Percentiles rank a stretch among this genome's conserved stretches.
Conservation (phyloP, 1,140 invertebrate species). For the Lasioglossum albipes region DNA sequence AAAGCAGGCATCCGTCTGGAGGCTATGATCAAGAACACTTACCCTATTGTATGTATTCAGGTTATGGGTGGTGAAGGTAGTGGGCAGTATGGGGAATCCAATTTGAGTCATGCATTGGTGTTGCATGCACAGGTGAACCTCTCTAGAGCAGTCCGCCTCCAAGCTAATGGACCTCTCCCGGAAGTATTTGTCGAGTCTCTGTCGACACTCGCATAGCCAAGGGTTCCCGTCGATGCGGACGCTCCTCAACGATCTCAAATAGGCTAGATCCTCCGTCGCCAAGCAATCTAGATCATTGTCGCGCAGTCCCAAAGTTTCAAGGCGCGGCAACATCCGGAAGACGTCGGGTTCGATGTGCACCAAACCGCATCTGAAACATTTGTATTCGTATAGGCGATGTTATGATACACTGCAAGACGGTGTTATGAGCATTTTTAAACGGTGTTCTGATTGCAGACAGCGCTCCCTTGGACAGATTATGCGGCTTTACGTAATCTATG, state of each 20-base stretch:
- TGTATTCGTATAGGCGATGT: no score
- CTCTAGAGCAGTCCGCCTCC: slow-evolving; percentile 26
- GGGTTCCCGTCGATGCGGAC: slow-evolving; percentile 68
- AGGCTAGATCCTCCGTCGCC: slow-evolving; percentile 55
- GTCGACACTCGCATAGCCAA: slow-evolving; percentile 67
- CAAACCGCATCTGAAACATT: slow-evolving; percentile 53
- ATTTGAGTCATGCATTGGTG: slow-evolving; percentile 59
- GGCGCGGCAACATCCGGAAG: slow-evolving; percentile 52
- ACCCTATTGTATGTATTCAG: slow-evolving; percentile 9
- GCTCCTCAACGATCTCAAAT: slow-evolving; percentile 47
- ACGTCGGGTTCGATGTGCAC: slow-evolving; percentile 65
- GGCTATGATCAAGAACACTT: background rate
- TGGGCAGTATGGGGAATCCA: slow-evolving; percentile 33
- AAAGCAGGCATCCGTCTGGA: background rate
- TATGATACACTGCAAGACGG: no score
- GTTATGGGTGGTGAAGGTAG: slow-evolving; percentile 12
- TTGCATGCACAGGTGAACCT: slow-evolving; percentile 14
- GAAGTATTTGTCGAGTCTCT: slow-evolving; percentile 56
- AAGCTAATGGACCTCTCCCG: slow-evolving; percentile 49
- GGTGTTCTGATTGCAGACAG: no score
- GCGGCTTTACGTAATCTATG: slow-evolving; percentile 9
- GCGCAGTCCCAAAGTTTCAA: slow-evolving; percentile 63
- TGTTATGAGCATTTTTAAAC: no score
- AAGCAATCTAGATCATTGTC: slow-evolving; percentile 71
- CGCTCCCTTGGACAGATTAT: slow-evolving; percentile 1